A percentile compares a stretch with the other conserved stretches of the same genome.
These are phyloP conservation scores for Sphaerodactylus townsendi DNA, from an alignment of 2,113 vertebrate genomes.

Conservation along the genomic window DNA sequence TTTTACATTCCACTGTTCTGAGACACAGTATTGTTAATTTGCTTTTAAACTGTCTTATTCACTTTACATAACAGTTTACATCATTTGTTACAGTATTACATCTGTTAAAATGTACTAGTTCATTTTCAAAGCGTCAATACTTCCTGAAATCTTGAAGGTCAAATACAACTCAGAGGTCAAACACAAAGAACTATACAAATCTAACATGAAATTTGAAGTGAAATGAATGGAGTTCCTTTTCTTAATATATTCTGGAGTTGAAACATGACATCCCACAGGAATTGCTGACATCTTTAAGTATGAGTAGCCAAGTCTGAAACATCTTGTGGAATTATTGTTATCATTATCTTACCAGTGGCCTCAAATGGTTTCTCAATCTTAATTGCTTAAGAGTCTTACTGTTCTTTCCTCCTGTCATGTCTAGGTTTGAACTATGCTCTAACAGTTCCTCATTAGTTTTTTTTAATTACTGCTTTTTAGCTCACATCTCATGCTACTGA, in stretches of 20 bases:
- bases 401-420: neutral
- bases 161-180: neutral
- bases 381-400: neutral
- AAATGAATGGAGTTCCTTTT: neutral
- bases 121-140: neutral
- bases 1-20: conserved; percentile 1
- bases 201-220: neutral
- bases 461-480: neutral
- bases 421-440: neutral
- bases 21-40: conserved; percentile 22
- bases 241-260: conserved; percentile 6
- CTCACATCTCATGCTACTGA: neutral
- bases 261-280: neutral
- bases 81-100: neutral
- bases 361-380: neutral
- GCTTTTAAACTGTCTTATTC: neutral
- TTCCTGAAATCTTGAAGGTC: no score
- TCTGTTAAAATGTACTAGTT: neutral
- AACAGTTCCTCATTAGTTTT: conserved; percentile 14
- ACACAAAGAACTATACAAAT: neutral
- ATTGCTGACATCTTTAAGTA: conserved; percentile 7
- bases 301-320: neutral
- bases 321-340: conserved; percentile 13
- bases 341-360: neutral
- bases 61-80: neutral